phyloP scores from a whole-genome alignment of 1,140 invertebrate genomes.

The Bombus sylvicola region DNA sequence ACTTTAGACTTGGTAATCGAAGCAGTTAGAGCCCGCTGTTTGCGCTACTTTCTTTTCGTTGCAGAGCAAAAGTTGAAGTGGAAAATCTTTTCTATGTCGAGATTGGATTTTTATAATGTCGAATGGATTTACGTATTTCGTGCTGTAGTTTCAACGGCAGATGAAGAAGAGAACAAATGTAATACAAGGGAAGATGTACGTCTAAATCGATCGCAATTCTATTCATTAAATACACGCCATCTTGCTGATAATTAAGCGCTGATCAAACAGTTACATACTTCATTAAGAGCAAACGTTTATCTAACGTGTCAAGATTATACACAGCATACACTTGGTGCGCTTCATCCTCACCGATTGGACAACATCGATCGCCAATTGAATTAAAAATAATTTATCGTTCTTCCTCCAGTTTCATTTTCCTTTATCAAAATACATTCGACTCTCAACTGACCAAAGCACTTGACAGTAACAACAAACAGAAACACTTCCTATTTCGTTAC shows the following conservation, averaged over 20 bases:
- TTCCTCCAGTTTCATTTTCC: background rate
- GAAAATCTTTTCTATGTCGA: background rate
- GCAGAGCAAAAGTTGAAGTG: background rate
- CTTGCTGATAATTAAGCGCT: slow-evolving; percentile 17
- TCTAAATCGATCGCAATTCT: background rate
- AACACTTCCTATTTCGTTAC: background rate
- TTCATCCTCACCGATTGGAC: background rate
- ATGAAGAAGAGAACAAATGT: background rate
- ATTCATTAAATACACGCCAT: background rate
- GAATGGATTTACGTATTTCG: background rate
- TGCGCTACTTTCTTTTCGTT: background rate
- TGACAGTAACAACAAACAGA: background rate
- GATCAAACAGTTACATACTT: slow-evolving; percentile 4
- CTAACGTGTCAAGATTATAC: slow-evolving; percentile 10
- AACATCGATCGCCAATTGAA: background rate
- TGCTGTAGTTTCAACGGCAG: background rate
- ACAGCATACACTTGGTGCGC: no score
- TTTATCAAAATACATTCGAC: no score
- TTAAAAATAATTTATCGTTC: background rate
- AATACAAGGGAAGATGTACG: background rate
- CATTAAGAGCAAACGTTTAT: background rate
- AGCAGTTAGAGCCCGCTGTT: background rate
- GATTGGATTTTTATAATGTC: background rate
- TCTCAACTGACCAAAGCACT: no score
- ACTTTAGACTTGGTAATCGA: background rate